Conservation (phyloP, 2,888 invertebrate genomes). For the Glaucopsyche alexis region DNA sequence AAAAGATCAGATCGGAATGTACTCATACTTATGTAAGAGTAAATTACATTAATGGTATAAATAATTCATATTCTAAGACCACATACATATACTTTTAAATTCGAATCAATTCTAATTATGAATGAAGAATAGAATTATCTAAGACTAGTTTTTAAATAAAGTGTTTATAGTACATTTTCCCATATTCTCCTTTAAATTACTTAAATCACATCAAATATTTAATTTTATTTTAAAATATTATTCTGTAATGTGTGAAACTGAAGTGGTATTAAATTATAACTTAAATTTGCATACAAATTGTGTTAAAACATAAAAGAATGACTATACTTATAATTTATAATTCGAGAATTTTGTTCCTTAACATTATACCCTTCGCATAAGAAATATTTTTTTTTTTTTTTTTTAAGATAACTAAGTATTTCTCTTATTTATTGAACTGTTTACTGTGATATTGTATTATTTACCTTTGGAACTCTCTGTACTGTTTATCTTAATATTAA, state of each 20-base stretch:
- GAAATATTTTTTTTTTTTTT: background rate
- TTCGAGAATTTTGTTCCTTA: background rate
- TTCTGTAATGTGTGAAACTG: background rate
- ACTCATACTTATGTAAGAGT: conserved; percentile 44
- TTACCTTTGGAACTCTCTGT: no score
- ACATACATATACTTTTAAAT: background rate
- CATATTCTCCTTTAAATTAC: background rate
- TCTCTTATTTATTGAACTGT: background rate
- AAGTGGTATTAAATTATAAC: background rate
- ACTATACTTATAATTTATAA: background rate
- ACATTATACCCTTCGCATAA: background rate
- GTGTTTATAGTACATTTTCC: background rate
- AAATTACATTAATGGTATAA: conserved; percentile 4
- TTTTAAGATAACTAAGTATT: background rate
- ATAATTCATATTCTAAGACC: conserved; percentile 7
- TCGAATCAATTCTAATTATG: background rate
- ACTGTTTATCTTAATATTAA: no score
- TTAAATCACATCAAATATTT: background rate
- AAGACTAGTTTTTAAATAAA: background rate
- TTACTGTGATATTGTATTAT: no score
- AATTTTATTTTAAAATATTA: no score
- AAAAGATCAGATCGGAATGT: conserved; percentile 63
- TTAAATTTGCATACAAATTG: background rate
- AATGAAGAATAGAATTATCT: background rate
- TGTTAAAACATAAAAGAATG: background rate